These are phyloP conservation scores for Carcharodon carcharias DNA, from an alignment of 2,797 vertebrate species.

Conservation along the genomic window DNA sequence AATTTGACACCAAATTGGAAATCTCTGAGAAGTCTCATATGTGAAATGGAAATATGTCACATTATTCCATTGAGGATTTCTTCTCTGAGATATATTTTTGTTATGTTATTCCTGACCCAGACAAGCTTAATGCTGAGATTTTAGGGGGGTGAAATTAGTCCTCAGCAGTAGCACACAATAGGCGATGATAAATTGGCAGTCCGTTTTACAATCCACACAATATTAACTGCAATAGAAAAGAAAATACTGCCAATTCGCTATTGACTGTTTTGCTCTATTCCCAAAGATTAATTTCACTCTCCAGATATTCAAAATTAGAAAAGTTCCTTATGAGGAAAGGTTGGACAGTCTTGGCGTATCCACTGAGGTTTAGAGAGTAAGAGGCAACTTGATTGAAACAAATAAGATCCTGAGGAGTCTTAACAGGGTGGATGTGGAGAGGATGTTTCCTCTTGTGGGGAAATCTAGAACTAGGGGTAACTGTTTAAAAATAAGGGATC, in stretches of 20 bases:
- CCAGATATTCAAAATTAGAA: not conserved
- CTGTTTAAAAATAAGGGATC: too few species aligned
- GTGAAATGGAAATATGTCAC: not conserved
- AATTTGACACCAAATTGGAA: not conserved
- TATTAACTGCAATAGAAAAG: not conserved
- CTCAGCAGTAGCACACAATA: not conserved
- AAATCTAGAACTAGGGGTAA: too few species aligned
- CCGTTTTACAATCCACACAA: not conserved
- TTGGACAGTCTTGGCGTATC: too few species aligned
- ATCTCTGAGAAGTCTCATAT: not conserved
- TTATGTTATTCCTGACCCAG: not conserved
- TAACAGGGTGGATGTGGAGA: too few species aligned
- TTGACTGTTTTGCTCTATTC: not conserved
- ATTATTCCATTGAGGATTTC: not conserved
- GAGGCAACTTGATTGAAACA: too few species aligned
- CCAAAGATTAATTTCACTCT: not conserved
- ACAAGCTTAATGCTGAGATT: not conserved
- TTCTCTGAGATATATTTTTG: not conserved
- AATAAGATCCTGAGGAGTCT: too few species aligned
- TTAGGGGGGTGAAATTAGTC: not conserved
- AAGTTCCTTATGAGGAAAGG: too few species aligned
- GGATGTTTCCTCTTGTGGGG: too few species aligned
- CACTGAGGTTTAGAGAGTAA: too few species aligned
- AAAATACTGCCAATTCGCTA: not conserved
- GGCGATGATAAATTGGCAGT: too few species aligned